Evolutionary conservation across 35 echinoderm and acorn worm species (phyloP), one percentile per base, ranked within the genome.

Genomic region (Apostichopus parvimensis): DNA sequence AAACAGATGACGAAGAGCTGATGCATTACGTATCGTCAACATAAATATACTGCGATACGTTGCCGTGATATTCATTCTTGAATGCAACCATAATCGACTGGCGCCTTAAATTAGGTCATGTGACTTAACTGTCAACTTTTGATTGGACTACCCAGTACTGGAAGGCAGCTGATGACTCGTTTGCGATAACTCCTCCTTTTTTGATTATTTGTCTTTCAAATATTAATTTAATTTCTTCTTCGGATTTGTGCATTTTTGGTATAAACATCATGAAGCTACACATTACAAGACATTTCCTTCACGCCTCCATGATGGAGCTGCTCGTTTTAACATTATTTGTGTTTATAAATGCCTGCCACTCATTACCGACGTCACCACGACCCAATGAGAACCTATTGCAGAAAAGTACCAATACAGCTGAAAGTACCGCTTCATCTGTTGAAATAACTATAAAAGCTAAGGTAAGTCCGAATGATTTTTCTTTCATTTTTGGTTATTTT

Each of bases 401-500:
- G 54, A 17, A 82, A 55, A 56, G 54, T 17, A 45, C 34, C 34
- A 45, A 45, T 1, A 68, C 64, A 68, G 64, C 64, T 14, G 79
- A 56, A n/a, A 82, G 54, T 14, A 13, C 14, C 7, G n/a, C 45
- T 53, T 8, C 79, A 14, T 54, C 79, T 45, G 14, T 54, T 17
- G 79, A 82, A 82, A 82, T 82, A 57, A 4, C 79, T n/a, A 82
- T 56, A 82, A 82, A 82, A 82, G 79, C 79, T 17, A 82, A 82
- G 79, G 79, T 82, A 15, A 82, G 79, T 4, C 11, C 10, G 34
- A 45, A 45, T 45, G 34, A 14, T 14, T 82, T 8, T 17, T 56
- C 2, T 8, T 82, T 55, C 5, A 18, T 56, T 25, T 80, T 34
- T 25, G 6, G 6, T 80, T 12, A 14, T 25, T 80, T 7, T 10